Evolutionary conservation across 2,113 vertebrate species (phyloP), one percentile per base, ranked within the genome.

Genomic region (Cranoglanis bouderius): DNA sequence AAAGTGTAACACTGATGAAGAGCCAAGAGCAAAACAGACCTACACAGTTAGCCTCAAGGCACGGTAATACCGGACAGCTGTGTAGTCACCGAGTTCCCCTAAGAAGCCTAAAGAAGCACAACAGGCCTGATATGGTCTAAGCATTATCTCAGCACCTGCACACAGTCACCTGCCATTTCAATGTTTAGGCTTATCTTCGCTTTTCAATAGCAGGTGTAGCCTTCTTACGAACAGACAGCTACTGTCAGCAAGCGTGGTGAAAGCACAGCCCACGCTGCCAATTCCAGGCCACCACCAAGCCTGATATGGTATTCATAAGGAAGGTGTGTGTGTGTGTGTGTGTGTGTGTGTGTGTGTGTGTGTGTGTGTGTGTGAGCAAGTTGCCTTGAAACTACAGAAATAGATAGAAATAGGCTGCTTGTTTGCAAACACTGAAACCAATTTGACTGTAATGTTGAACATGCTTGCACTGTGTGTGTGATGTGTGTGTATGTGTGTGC

Each of bases 161-260:
- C 91, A 93, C 77, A 85, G 43, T 89, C 82, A 85, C 63, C 90
- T 87, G 63, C 88, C 91, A 90, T 82, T 93, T 90, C 90, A 93
- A 90, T 83, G 85, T 90, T 85, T n/a, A 29, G 85, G 90, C 93
- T 94, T 93, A 95, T 94, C 93, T 92, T 32, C 49, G 75, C 84
- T 90, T 87, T 87, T 90, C 90, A 88, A 90, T 70, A 89, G 88
- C 86, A 86, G 67, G 82, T 53, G 72, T 89, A 88, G 82, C 89
- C 81, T 81, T 90, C 88, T 84, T 77, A 90, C 63, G 55, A 80
- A 86, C 89, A 88, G 82, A 90, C 70, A 26, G 59, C 67, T 84
- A 75, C 80, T 81, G 67, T 86, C 89, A 91, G 85, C 83, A 81
- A 88, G 46, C 59, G 51, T 87, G 90, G 86, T 85, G 84, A 84